Evolutionary conservation across 30 jellyfish, hydroid and myxozoan species (phyloP).

Genomic region (Euphysa ruthae): DNA sequence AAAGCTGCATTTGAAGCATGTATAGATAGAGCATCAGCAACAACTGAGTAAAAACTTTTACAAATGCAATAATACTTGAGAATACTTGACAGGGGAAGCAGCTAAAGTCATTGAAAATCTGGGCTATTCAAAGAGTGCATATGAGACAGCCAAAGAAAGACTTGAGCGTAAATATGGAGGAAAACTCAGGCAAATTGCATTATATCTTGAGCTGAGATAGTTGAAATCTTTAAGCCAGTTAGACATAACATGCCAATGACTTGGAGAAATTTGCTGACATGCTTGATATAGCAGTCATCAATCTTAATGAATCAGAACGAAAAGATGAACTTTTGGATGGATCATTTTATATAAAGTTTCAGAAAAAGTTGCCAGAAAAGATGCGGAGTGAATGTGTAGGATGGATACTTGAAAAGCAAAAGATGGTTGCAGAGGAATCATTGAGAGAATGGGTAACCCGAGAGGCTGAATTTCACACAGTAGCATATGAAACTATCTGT

Average conservation of each 20-base stretch:
- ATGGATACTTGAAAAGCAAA: too few species aligned
- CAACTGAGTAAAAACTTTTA: not conserved
- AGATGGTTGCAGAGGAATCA: not conserved
- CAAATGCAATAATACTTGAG: not conserved
- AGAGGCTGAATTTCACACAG: not conserved
- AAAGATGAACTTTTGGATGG: not conserved
- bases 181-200: not conserved
- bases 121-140: not conserved
- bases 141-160: not conserved
- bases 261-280: not conserved
- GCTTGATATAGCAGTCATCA: not conserved
- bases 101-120: not conserved
- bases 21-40: not conserved
- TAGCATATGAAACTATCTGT: not conserved
- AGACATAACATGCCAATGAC: not conserved
- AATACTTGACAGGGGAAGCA: not conserved
- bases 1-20: too few species aligned
- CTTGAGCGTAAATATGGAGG: not conserved
- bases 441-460: not conserved
- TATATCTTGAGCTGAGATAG: not conserved
- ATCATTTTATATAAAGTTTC: not conserved
- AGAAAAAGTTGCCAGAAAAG: too few species aligned
- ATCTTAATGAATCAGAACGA: not conserved
- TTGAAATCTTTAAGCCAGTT: not conserved
- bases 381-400: too few species aligned